phyloP scores from a whole-genome alignment of 2,888 invertebrate species.

The Rhaphigaster nebulosa region DNA sequence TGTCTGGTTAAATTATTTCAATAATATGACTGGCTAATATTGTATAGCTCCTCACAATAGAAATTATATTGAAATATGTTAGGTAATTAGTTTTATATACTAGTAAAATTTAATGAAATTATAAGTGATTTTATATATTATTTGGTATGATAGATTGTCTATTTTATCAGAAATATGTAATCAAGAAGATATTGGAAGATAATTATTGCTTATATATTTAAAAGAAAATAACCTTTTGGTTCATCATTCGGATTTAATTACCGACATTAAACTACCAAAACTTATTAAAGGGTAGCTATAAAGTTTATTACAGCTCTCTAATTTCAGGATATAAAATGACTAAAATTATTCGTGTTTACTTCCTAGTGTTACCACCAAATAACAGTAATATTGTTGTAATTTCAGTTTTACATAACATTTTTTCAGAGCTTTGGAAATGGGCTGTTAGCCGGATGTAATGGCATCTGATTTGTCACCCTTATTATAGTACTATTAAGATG shows the following conservation, averaged over 20 bases:
- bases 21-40: no score
- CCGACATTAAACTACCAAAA: background rate
- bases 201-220: no score
- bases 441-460: constrained; percentile 18
- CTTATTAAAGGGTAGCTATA: background rate
- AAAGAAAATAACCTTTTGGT: no score
- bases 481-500: background rate
- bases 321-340: background rate
- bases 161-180: no score
- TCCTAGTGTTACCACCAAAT: background rate
- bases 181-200: no score
- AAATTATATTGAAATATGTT: no score
- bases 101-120: no score
- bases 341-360: background rate
- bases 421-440: constrained; percentile 10
- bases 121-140: no score
- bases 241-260: background rate
- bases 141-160: no score
- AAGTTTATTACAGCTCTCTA: background rate
- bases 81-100: no score
- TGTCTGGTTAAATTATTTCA: no score
- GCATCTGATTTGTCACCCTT: constrained; percentile 8
- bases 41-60: no score
- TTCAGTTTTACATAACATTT: constrained; percentile 17
- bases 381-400: background rate